Evolutionary conservation across 2,797 vertebrate genomes (phyloP).

Genomic region (Hozukius guyotensis): DNA sequence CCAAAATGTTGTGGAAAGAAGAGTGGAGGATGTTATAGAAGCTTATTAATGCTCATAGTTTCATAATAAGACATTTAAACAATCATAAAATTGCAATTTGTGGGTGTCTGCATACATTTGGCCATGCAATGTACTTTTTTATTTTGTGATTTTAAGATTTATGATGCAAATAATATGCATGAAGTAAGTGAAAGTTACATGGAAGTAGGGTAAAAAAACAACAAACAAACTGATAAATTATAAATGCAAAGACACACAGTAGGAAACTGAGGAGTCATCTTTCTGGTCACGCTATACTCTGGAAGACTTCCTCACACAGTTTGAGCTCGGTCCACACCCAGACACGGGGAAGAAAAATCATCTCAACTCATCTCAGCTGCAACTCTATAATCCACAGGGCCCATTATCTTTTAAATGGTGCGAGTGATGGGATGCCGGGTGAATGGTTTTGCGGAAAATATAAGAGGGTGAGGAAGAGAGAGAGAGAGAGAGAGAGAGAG

Average conservation of each 20-base stretch:
- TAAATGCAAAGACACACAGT: not conserved
- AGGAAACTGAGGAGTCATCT: not conserved
- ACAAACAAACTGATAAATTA: constrained; percentile 2
- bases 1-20: not conserved
- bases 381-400: constrained; percentile 39
- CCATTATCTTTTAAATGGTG: constrained; percentile 67
- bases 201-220: not conserved
- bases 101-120: not conserved
- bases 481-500: constrained; percentile 25
- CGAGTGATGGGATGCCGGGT: constrained; percentile 36
- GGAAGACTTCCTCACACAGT: not conserved
- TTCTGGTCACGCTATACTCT: not conserved
- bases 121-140: not conserved
- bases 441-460: constrained; percentile 50
- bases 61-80: not conserved
- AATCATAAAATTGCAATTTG: not conserved
- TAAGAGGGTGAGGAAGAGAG: constrained; percentile 4
- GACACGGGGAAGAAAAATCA: not conserved
- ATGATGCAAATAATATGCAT: not conserved
- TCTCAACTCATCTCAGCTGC: constrained; percentile 13
- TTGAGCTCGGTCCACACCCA: constrained; percentile 6
- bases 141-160: not conserved
- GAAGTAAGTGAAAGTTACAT: not conserved
- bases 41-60: not conserved
- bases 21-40: not conserved